Evolutionary conservation across 2,113 vertebrate species (phyloP).

Genomic region (Menura novaehollandiae): DNA sequence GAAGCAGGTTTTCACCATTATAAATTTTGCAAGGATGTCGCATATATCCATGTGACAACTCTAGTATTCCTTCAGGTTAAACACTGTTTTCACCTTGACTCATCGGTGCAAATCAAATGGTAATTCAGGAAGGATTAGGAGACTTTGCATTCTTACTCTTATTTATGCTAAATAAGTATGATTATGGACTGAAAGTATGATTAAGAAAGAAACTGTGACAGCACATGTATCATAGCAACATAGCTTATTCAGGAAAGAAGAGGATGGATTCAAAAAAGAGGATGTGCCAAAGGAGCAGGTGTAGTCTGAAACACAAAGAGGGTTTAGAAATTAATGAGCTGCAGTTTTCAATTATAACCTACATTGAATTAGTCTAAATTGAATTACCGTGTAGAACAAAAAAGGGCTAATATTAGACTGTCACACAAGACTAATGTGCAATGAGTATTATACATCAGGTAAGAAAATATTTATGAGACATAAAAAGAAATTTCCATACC

Average conservation of each 20-base stretch:
- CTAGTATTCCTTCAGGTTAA: not conserved
- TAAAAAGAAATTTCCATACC: not conserved
- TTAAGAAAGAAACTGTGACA: constrained; percentile 49
- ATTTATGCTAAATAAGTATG: constrained; percentile 38
- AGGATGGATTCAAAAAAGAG: constrained; percentile 19
- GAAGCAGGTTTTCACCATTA: not conserved
- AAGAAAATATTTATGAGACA: not conserved
- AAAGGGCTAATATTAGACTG: constrained; percentile 30
- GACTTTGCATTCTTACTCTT: constrained; percentile 11
- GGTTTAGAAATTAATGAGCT: constrained; percentile 44
- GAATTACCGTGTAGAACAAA: constrained; percentile 18
- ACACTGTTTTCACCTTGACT: not conserved
- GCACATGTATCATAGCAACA: constrained; percentile 71
- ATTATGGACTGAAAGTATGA: constrained; percentile 43
- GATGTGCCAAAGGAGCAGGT: constrained; percentile 45
- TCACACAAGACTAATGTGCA: constrained; percentile 1
- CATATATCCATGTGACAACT: not conserved
- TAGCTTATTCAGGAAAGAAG: constrained; percentile 37
- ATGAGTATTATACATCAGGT: constrained; percentile 1
- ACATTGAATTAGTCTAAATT: constrained; percentile 24
- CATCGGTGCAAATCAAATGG: not conserved
- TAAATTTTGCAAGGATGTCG: not conserved
- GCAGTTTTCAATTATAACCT: constrained; percentile 36
- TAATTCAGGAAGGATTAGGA: not conserved
- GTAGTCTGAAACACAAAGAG: constrained; percentile 40